Evolutionary conservation across 2,797 vertebrate species (phyloP).

Genomic region (Amblyraja radiata): DNA sequence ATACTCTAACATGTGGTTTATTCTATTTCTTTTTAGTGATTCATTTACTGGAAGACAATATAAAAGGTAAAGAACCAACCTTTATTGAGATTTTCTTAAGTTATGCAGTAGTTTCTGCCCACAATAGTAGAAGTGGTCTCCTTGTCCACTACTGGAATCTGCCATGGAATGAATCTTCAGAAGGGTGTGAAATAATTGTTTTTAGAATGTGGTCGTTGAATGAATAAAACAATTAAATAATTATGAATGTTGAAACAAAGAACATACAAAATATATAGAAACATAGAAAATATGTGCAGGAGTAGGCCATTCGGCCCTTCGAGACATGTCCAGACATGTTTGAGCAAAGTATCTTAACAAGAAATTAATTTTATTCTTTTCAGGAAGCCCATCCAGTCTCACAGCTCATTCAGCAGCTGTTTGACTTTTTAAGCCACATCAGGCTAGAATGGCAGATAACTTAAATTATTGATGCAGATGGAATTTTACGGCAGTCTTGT

Average conservation of each 20-base stretch:
- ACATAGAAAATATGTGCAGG: too few species aligned
- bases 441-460: too few species aligned
- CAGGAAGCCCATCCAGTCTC: not conserved
- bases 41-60: not conserved
- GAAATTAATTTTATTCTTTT: not conserved
- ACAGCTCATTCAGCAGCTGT: not conserved
- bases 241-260: not conserved
- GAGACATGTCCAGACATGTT: not conserved
- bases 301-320: too few species aligned
- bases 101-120: not conserved
- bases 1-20: not conserved
- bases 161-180: not conserved
- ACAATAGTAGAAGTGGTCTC: not conserved
- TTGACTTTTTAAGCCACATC: not conserved
- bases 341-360: not conserved
- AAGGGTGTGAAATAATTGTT: not conserved
- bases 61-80: conserved; percentile 10
- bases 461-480: too few species aligned
- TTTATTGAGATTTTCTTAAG: not conserved
- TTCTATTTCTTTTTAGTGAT: conserved; percentile 1
- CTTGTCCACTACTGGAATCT: not conserved
- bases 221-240: not conserved
- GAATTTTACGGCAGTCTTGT: too few species aligned
- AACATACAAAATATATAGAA: not conserved
- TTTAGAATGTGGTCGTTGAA: not conserved